Percentiles rank a stretch among this genome's conserved stretches.
Evolutionary conservation across 2,797 vertebrate species (phyloP).

Genomic region (Eulemur rubriventer): DNA sequence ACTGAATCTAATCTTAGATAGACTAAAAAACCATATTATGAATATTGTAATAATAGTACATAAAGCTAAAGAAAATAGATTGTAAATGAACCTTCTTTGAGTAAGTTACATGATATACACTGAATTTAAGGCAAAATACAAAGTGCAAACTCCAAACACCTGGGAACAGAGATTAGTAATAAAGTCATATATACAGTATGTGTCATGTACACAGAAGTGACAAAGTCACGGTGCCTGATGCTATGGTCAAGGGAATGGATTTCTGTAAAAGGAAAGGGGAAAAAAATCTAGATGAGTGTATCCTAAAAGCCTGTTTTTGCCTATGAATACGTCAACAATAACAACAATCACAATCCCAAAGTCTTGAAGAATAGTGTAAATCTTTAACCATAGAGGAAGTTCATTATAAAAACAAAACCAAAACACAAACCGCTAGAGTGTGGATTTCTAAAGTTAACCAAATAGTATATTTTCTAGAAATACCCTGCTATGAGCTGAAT

Average conservation of each 20-base stretch:
- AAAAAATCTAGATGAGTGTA: background rate
- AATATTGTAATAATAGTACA: background rate
- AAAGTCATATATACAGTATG: background rate
- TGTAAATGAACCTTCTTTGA: background rate
- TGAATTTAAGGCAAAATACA: background rate
- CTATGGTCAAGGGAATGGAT: background rate
- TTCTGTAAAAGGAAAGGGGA: background rate
- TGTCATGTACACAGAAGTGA: background rate
- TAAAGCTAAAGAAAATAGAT: background rate
- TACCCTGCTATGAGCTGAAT: background rate
- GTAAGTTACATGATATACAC: background rate
- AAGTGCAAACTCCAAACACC: background rate
- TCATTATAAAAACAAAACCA: background rate
- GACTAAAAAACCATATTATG: background rate
- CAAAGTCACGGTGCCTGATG: background rate
- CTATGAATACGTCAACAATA: background rate
- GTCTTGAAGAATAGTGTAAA: background rate
- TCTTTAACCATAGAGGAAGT: background rate
- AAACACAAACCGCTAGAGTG: background rate
- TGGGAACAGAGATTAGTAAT: background rate
- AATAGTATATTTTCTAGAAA: background rate
- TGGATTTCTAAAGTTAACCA: background rate
- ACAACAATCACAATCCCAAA: background rate
- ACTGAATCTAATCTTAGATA: background rate
- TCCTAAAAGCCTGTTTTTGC: background rate